Percentiles rank a stretch among this genome's conserved stretches.
Evolutionary conservation across 2,797 vertebrate species (phyloP).

Genomic region (Chanos chanos): DNA sequence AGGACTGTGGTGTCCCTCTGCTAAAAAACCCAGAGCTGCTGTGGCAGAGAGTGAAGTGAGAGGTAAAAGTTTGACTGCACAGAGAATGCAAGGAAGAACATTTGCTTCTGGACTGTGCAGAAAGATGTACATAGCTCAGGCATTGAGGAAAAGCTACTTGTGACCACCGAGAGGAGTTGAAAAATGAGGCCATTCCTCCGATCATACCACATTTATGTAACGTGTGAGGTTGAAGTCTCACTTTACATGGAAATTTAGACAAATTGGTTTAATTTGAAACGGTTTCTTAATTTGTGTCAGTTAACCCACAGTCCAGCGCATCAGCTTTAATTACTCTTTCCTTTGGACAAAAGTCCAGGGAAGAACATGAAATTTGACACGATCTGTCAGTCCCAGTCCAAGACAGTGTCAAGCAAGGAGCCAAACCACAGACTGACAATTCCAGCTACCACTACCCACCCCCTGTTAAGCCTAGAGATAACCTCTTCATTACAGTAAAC

Average conservation of each 20-base stretch:
- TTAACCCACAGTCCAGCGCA: slow-evolving; percentile 10
- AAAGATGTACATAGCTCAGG: background rate
- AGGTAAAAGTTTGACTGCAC: slow-evolving; percentile 9
- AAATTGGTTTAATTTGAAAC: slow-evolving; percentile 21
- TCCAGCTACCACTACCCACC: background rate
- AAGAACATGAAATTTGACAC: background rate
- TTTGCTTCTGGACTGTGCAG: slow-evolving; percentile 4
- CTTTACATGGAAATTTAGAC: slow-evolving; percentile 14
- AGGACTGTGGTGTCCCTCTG: slow-evolving; percentile 16
- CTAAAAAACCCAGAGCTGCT: slow-evolving; percentile 1
- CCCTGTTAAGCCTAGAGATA: background rate
- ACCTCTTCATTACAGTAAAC: background rate
- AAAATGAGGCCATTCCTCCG: slow-evolving; percentile 2
- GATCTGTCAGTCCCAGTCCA: background rate
- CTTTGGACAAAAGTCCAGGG: background rate
- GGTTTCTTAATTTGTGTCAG: slow-evolving; percentile 19
- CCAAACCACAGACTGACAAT: background rate
- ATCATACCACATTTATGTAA: background rate
- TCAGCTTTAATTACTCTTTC: slow-evolving; percentile 16
- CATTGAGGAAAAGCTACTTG: background rate
- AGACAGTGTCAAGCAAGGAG: background rate
- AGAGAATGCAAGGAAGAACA: slow-evolving; percentile 10
- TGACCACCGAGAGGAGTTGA: background rate
- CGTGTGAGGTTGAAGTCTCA: background rate
- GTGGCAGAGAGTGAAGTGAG: background rate